Base-by-base conservation (phyloP, 2,113 vertebrate genomes). In the Tachysurus vachellii region DNA sequence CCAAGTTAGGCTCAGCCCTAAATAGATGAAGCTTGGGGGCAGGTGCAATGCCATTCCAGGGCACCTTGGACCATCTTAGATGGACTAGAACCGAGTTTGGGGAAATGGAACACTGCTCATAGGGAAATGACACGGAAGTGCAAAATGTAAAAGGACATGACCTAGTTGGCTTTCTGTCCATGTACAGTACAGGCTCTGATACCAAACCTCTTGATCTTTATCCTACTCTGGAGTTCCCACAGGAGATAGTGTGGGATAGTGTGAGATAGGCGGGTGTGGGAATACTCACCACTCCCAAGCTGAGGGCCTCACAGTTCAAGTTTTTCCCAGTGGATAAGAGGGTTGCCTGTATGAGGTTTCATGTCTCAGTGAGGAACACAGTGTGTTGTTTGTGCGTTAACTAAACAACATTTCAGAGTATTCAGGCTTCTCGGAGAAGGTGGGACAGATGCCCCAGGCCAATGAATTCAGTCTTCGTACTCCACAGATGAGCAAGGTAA, bases 121-220 rank as follows among this genome's bases (percentile, higher is more conserved):
- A 17, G 42, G 36, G 42, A 83, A 66, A 64, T 1, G 13, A 9
- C 28, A 42, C 62, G 56, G 36, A 36, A 44, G 81, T 50, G 61
- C 13, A 1, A 53, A 26, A 83, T 50, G 42, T n/a, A 83, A 82
- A 82, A 64, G 13, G 21, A 82, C 80, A 26, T 0, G 80, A 26
- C 19, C 31, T 59, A 59, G 56, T 13, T 36, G 57, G 21, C 42
- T 12, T 64, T n/a, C 8, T 1, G 50, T n/a, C 59, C 50, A n/a
- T 13, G n/a, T 23, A 79, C 50, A 79, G 75, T 79, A 28, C 26
- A 79, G 16, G 53, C 53, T 59, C 31, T 59, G 56, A 80, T 70
- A 83, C 62, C 4, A 54, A 68, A 83, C n/a, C 23, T 19, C 61
- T 70, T 68, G 62, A 83, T 68, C 61, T 83, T 83, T 80, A 21